A percentile compares a stretch with the other conserved stretches of the same genome.
These are phyloP conservation scores for Drosophila mimetica DNA, from an alignment of 2,888 invertebrate species.

Conservation along the genomic window DNA sequence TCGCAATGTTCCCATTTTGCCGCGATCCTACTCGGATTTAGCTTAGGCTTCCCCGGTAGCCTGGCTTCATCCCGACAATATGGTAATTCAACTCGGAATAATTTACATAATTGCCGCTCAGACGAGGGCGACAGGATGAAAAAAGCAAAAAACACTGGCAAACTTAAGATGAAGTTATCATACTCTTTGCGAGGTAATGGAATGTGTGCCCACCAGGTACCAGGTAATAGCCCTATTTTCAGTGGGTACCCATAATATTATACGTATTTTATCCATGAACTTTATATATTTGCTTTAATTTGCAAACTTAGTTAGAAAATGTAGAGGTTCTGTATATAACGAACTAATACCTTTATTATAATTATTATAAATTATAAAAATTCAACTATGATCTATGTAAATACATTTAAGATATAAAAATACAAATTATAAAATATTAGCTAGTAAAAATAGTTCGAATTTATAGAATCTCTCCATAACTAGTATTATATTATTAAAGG, in stretches of 20 bases:
- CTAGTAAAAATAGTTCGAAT: no score
- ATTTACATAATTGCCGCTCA: slow-evolving; percentile 71
- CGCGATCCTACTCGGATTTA: slow-evolving; percentile 19
- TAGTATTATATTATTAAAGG: no score
- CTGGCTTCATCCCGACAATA: slow-evolving; percentile 65
- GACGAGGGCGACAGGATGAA: slow-evolving; percentile 40
- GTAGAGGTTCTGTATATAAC: no score
- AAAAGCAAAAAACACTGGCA: slow-evolving; percentile 13
- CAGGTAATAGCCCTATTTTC: not conserved
- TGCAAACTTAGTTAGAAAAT: no score
- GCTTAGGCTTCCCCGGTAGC: slow-evolving; percentile 18
- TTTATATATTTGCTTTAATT: not conserved
- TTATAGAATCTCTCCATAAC: no score
- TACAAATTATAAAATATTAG: no score
- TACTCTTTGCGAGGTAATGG: slow-evolving; percentile 14
- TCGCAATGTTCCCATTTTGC: slow-evolving; percentile 30
- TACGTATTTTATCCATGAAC: not conserved
- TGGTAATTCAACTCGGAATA: slow-evolving; percentile 71
- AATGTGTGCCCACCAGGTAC: no score
- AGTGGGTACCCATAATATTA: not conserved
- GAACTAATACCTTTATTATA: no score
- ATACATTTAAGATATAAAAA: no score
- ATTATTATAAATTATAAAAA: no score
- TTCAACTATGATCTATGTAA: no score
- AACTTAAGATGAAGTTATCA: slow-evolving; percentile 32